These are phyloP conservation scores for Cercocebus atys DNA, from an alignment of 2,113 vertebrate species.

Conservation along the genomic window DNA sequence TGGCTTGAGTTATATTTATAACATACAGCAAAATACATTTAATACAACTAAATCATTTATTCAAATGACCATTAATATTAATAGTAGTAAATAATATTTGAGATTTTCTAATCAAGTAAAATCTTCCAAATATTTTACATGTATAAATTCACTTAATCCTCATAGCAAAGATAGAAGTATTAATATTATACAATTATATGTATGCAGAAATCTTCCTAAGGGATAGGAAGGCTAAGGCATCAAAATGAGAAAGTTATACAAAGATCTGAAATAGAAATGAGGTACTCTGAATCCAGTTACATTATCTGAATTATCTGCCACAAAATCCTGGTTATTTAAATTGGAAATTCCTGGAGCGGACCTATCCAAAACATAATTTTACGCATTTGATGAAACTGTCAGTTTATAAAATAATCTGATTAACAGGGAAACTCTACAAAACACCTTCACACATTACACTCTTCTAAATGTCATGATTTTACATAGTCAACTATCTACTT, in stretches of 20 bases:
- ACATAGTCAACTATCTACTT: background rate
- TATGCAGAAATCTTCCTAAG: background rate
- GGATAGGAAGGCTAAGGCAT: background rate
- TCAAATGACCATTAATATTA: background rate
- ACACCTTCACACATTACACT: background rate
- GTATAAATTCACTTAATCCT: background rate
- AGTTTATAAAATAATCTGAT: background rate
- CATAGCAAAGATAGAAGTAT: background rate
- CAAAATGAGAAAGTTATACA: background rate
- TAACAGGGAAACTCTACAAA: background rate
- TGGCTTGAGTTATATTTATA: background rate
- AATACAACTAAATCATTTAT: background rate
- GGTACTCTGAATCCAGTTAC: background rate
- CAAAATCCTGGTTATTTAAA: background rate
- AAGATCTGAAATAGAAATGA: background rate
- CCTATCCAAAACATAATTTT: background rate
- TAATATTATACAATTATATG: background rate
- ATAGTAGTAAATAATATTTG: background rate
- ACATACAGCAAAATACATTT: background rate
- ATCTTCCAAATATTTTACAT: background rate
- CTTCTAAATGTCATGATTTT: background rate
- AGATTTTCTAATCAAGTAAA: slow-evolving; percentile 10
- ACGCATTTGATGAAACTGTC: background rate
- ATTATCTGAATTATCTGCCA: background rate
- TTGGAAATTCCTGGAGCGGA: background rate